Evolutionary conservation across 2,888 invertebrate genomes (phyloP).

Genomic region (Stenchaetothrips biformis): DNA sequence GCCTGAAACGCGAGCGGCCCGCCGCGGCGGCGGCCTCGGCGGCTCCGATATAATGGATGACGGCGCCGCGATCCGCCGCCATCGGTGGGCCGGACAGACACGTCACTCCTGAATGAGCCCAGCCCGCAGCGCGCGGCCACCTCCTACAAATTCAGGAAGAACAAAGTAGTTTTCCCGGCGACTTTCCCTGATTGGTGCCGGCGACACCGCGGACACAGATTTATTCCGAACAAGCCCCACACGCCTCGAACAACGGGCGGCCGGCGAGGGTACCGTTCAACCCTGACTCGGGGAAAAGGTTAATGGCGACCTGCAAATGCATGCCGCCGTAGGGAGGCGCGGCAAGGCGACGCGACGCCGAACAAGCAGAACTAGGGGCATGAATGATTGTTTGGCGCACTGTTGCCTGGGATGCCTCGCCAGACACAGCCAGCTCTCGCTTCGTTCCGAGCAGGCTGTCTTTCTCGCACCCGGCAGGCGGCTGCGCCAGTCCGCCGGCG

Average conservation of each 20-base stretch:
- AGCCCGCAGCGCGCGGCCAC: not conserved
- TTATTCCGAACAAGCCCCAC: not conserved
- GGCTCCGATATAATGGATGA: not conserved
- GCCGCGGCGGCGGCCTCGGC: not conserved
- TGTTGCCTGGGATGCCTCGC: not conserved
- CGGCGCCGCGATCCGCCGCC: not conserved
- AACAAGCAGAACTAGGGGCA: not conserved
- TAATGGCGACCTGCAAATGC: not conserved
- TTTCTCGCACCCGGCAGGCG: too few relatives aligned
- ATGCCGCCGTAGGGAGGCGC: not conserved
- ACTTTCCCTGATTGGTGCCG: not conserved
- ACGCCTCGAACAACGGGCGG: not conserved
- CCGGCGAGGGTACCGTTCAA: not conserved
- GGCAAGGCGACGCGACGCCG: not conserved
- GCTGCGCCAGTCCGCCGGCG: too few relatives aligned
- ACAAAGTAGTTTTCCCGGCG: not conserved
- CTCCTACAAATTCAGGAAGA: not conserved
- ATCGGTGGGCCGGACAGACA: not conserved
- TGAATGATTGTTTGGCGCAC: not conserved
- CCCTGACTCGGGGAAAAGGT: not conserved
- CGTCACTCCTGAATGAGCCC: not conserved
- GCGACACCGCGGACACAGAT: not conserved
- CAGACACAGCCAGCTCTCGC: not conserved
- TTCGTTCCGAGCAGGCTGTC: too few relatives aligned
- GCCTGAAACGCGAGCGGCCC: not conserved